phyloP scores from a whole-genome alignment of 92 coral and sea anemone genomes.

The Zoanthus solanderi region DNA sequence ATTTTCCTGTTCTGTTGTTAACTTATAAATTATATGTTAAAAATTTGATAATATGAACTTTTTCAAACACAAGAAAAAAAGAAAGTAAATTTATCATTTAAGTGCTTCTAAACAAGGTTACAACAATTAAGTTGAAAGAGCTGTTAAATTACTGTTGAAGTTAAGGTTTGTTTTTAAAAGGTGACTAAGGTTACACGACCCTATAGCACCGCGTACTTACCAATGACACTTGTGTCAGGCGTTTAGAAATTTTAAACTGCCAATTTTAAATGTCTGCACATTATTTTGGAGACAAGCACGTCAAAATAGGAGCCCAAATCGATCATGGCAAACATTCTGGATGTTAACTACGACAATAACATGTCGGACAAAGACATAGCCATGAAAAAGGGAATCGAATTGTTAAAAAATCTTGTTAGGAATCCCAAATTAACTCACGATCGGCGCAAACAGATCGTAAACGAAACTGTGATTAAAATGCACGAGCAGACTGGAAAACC shows the following conservation, averaged over 20 bases:
- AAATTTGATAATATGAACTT: too few species aligned
- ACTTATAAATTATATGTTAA: too few species aligned
- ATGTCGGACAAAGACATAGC: slow-evolving; percentile 28
- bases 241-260: neutral
- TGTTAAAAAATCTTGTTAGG: slow-evolving; percentile 28
- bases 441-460: slow-evolving; percentile 45
- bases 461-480: slow-evolving; percentile 46
- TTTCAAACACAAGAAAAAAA: too few species aligned
- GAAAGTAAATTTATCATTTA: too few species aligned
- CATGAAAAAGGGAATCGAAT: slow-evolving; percentile 39
- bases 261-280: neutral
- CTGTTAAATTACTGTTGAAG: too few species aligned
- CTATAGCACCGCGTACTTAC: neutral
- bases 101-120: too few species aligned
- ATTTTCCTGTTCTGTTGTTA: too few species aligned
- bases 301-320: neutral
- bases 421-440: slow-evolving; percentile 38
- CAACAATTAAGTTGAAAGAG: too few species aligned
- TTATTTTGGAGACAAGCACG: neutral
- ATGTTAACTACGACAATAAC: neutral
- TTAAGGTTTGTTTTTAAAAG: too few species aligned
- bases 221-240: neutral
- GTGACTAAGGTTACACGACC: too few species aligned
- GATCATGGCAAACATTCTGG: slow-evolving; percentile 30
- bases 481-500: slow-evolving; percentile 68